A percentile compares a stretch with the other conserved stretches of the same genome.
Conservation (phyloP, 2,113 vertebrate species). For the Indicator maculatus region DNA sequence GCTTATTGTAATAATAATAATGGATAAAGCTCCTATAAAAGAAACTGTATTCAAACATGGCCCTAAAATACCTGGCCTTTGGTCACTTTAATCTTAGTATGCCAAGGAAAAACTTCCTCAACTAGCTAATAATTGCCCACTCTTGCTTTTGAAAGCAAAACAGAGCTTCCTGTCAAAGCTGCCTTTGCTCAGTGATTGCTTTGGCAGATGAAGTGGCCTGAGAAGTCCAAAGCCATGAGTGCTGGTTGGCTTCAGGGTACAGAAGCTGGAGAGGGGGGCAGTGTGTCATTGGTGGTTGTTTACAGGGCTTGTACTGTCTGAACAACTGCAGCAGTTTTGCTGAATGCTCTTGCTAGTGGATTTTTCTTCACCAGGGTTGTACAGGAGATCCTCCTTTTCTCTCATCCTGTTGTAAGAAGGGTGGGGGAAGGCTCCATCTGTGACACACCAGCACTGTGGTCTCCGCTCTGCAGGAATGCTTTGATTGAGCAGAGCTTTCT, state of each 20-base stretch:
- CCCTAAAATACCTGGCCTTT: slow-evolving; percentile 5
- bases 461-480: neutral
- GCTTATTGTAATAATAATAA: neutral
- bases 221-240: neutral
- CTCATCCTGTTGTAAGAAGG: neutral
- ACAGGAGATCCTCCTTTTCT: slow-evolving; percentile 8
- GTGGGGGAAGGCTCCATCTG: neutral
- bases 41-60: neutral
- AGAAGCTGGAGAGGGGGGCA: neutral
- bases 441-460: neutral
- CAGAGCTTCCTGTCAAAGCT: neutral
- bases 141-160: neutral
- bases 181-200: neutral
- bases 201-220: slow-evolving; percentile 21
- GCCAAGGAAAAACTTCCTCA: neutral
- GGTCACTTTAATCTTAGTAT: neutral
- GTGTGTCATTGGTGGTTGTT: neutral
- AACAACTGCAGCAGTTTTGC: neutral
- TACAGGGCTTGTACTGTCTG: neutral
- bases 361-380: neutral
- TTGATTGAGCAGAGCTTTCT: neutral
- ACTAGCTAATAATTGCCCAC: slow-evolving; percentile 10
- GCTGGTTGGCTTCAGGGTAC: neutral
- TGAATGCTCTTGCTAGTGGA: neutral
- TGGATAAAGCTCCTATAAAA: neutral